These are phyloP conservation scores for Neodiprion virginianus DNA, from an alignment of 1,140 invertebrate species.

Conservation along the genomic window DNA sequence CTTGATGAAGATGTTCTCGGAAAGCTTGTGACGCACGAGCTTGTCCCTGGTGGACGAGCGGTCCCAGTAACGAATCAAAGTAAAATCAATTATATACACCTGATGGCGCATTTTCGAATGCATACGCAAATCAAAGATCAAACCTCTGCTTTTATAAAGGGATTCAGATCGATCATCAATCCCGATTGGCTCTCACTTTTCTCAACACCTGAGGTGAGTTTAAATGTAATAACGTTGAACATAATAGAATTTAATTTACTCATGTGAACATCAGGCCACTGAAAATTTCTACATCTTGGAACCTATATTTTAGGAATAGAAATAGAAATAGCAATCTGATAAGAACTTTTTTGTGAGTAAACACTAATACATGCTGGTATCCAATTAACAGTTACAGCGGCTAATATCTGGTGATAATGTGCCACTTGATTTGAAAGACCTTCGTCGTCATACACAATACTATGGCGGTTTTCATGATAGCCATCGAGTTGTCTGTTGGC, in stretches of 20 bases:
- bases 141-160: slow-evolving; percentile 93
- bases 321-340: not conserved
- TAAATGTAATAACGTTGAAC: not conserved
- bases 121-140: slow-evolving; percentile 97
- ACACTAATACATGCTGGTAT: no score
- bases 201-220: slow-evolving; percentile 89
- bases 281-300: slow-evolving; percentile 4
- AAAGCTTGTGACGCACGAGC: slow-evolving; percentile 85
- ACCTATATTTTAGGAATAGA: not conserved
- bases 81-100: slow-evolving; percentile 97
- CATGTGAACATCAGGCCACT: not conserved
- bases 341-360: not conserved
- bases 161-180: slow-evolving; percentile 95
- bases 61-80: slow-evolving; percentile 96
- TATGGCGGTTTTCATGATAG: slow-evolving; percentile 99
- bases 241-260: not conserved
- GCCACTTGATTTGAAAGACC: slow-evolving; percentile 88
- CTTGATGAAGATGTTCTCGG: slow-evolving; percentile 96
- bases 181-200: slow-evolving; percentile 95
- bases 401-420: slow-evolving; percentile 92
- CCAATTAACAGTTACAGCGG: slow-evolving; percentile 73
- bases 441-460: slow-evolving; percentile 95
- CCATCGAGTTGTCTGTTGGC: slow-evolving; percentile 96
- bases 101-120: slow-evolving; percentile 99
- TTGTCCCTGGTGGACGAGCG: slow-evolving; percentile 92